Evolutionary conservation across 2,797 vertebrate species (phyloP).

Genomic region (Graptemys geographica): DNA sequence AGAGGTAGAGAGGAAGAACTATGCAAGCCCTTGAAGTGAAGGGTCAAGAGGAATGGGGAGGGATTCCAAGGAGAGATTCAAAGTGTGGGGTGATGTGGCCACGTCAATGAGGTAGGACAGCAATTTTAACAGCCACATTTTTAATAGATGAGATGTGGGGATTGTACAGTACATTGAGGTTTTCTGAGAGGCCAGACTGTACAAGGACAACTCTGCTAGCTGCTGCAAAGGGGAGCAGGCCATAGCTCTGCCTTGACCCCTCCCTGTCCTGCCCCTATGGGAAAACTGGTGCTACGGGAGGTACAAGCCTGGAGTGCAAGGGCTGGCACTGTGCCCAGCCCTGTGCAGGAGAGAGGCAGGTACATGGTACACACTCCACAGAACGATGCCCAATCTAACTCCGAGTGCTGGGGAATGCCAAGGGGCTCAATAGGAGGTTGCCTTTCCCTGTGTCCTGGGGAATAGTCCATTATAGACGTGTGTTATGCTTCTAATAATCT

Average conservation of each 20-base stretch:
- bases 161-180: background rate
- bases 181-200: background rate
- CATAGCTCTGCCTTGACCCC: background rate
- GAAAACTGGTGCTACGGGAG: background rate
- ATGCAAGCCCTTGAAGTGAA: background rate
- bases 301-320: background rate
- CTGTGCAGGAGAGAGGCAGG: background rate
- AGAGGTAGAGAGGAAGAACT: background rate
- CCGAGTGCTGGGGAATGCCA: background rate
- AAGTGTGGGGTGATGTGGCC: background rate
- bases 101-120: background rate
- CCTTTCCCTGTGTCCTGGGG: background rate
- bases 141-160: background rate
- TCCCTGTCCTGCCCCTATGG: background rate
- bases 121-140: background rate
- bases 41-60: background rate
- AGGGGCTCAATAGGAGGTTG: background rate
- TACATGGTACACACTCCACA: background rate
- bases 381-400: background rate
- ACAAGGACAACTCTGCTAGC: background rate
- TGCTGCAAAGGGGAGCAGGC: background rate
- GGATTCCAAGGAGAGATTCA: background rate
- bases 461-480: background rate
- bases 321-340: too few relatives aligned
- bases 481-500: background rate